Conservation (phyloP, 1,140 invertebrate genomes). For the Trichomalopsis sarcophagae region DNA sequence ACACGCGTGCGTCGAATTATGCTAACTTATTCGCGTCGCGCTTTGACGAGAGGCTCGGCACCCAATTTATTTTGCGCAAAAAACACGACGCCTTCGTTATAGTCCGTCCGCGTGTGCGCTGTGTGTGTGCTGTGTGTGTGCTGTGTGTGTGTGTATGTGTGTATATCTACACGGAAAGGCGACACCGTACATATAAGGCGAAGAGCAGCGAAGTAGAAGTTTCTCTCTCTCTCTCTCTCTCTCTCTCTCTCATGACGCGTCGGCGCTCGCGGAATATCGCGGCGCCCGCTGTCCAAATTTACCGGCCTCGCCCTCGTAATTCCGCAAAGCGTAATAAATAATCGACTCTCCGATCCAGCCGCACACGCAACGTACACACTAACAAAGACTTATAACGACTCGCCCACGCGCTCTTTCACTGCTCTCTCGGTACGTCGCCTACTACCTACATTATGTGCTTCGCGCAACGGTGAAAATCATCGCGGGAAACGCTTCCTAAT, state of each 20-base stretch:
- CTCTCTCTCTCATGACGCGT: background rate
- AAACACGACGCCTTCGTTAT: background rate
- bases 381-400: conserved; percentile 4
- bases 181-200: conserved; percentile 23
- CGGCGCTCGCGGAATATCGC: background rate
- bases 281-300: conserved; percentile 7
- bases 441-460: background rate
- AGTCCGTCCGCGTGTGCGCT: background rate
- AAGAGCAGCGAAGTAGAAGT: conserved; percentile 11
- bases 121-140: no score
- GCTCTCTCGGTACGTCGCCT: background rate
- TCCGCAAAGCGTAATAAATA: conserved; percentile 35
- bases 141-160: no score
- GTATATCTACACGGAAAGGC: background rate
- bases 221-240: background rate
- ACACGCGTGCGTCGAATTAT: background rate
- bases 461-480: background rate
- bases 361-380: background rate
- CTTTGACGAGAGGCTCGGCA: background rate
- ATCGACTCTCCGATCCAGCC: conserved; percentile 2
- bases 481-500: background rate
- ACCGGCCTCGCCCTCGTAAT: conserved; percentile 43
- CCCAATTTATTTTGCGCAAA: conserved; percentile 32
- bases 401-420: background rate
- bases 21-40: background rate